Evolutionary conservation across 2,888 invertebrate genomes (phyloP), one percentile per base, ranked within the genome.

Genomic region (Eristalis arbustorum): DNA sequence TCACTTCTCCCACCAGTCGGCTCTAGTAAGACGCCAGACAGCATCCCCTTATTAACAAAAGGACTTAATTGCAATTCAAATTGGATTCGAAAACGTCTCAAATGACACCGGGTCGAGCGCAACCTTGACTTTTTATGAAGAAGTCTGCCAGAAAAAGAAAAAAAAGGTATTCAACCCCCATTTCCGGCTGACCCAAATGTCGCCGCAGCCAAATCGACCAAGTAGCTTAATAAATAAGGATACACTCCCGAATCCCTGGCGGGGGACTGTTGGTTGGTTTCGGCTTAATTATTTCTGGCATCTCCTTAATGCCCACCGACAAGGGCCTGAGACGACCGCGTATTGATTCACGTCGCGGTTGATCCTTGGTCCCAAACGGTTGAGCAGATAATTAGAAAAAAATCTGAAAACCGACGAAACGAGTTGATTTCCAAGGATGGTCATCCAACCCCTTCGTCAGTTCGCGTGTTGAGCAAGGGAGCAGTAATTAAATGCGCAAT

Each of bases 331-430:
- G n/a, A 18, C 49, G 18, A 18, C 57, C 23, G 64, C 49, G 37
- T 18, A 66, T 74, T 59, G 56, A 74, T 66, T 74, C 40, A 66
- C 64, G 57, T 57, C 66, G 74, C 57, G 74, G 74, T 66, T 74
- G 64, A 57, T 66, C 66, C 25, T 74, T 28, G 28, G 74, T 57
- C 37, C 57, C 25, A 28, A 64, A 40, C 25, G 22, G 64, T 74
- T 37, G 64, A 74, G 56, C 25, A 59, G 18, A 64, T 74, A 74
- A 74, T 66, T 74, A 66, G 57, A 22, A n/a, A 61, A 25, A 18
- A 25, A 25, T 49, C 49, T 22, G 22, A 23, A 22, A 8, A 13
- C 5, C 0, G 40, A 31, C 4, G 22, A 23, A 25, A 64, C 18
- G 31, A 18, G 56, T 64, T 34, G 49, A 49, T 25, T 63, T 23